A percentile compares a stretch with the other conserved stretches of the same genome.
phyloP scores from a whole-genome alignment of 2,113 vertebrate species.

The Amphiprion percula region DNA sequence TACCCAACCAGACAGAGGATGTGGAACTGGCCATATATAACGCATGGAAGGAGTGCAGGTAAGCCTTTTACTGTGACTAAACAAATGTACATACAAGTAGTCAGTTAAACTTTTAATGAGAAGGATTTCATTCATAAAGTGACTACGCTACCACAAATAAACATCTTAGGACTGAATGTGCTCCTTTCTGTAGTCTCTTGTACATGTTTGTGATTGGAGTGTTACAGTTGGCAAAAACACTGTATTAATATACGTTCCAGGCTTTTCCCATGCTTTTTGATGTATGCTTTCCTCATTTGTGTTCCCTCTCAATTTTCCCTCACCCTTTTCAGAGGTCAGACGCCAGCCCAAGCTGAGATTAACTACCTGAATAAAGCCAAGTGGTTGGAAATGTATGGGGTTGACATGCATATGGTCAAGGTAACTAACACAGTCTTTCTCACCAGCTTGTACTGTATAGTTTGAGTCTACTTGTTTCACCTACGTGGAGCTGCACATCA shows the following conservation, averaged over 20 bases:
- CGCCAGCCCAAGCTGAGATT: slow-evolving; percentile 95
- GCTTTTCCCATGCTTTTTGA: not conserved
- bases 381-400: slow-evolving; percentile 99
- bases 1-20: slow-evolving; percentile 93
- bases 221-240: not conserved
- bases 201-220: not conserved
- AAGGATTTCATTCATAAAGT: not conserved
- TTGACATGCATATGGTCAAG: slow-evolving; percentile 99
- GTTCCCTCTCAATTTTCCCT: not conserved
- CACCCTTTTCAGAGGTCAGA: slow-evolving; percentile 89
- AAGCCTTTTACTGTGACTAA: slow-evolving; percentile 2
- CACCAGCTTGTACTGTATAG: not conserved
- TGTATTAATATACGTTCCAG: too few species aligned
- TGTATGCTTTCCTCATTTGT: not conserved
- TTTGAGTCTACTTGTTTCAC: not conserved
- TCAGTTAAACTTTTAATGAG: not conserved
- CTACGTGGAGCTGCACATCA: not conserved
- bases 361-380: slow-evolving; percentile 99
- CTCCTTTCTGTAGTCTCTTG: not conserved
- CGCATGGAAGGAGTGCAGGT: slow-evolving; percentile 98
- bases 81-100: not conserved
- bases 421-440: slow-evolving; percentile 72
- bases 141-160: not conserved
- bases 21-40: slow-evolving; percentile 94
- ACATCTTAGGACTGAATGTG: not conserved